Evolutionary conservation across 2,797 vertebrate genomes (phyloP), one percentile per base, ranked within the genome.

Genomic region (Nyctalus aviator): DNA sequence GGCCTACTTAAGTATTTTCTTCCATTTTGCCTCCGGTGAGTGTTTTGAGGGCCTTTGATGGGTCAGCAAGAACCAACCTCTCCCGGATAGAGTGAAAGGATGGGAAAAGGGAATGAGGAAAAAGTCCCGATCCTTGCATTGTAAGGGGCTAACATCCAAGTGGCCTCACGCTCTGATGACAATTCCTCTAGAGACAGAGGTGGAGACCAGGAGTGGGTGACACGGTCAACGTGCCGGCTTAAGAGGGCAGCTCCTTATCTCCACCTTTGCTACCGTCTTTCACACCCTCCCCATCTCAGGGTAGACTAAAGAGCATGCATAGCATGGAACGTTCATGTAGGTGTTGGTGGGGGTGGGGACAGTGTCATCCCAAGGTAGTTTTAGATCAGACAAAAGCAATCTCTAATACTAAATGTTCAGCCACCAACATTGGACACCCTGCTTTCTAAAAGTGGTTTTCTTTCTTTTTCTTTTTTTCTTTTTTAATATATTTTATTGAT

Each of bases 11-110:
- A 53, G 85, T 1, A 4, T 83, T 21, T 17, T 50, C 48, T 25
- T 95, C 27, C 44, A 93, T 55, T 3, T 93, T 10, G 8, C 14
- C 64, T 94, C 92, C 83, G 95, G 88, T 96, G 82, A 97, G 97
- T 94, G 37, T 88, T 71, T 69, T 72, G 14, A 25, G 71, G 41
- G 48, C 14, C 41, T 68, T 27, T 71, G 44, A 88, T 66, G 41
- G 62, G 46, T 21, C 5, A 8, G 27, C 44, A 10, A 69, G 35
- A 89, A 64, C 30, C 23, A 27, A 4, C 35, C 20, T 5, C 50
- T 3, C 23, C 30, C 4, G 5, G 3, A 32, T 9, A 75, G 18
- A 48, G 30, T 4, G 41, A 75, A 85, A 93, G 25, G 44, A 62
- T 41, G 25, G 9, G 20, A 27, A 64, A 66, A 23, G 6, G 9